phyloP scores from a whole-genome alignment of 2,113 vertebrate genomes.

The Haemorhous mexicanus region DNA sequence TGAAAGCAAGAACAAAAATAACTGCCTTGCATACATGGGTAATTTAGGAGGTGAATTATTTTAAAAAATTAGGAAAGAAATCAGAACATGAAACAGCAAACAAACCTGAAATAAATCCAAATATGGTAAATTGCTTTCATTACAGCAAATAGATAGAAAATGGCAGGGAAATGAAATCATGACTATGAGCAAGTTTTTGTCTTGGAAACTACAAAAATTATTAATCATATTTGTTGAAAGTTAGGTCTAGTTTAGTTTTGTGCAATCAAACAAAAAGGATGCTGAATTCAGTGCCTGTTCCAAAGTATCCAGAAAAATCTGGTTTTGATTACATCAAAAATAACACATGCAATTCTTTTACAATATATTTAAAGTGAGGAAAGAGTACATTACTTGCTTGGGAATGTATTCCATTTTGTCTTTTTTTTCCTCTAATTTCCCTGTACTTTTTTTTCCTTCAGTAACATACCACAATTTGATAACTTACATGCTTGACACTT shows the following conservation, averaged over 20 bases:
- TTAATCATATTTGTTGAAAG: background rate
- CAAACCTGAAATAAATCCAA: conserved; percentile 18
- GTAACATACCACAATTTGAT: background rate
- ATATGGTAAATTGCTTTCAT: conserved; percentile 20
- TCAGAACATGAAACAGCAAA: conserved; percentile 10
- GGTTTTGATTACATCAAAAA: background rate
- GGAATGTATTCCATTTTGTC: background rate
- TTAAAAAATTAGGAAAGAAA: background rate
- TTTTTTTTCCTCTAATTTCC: background rate
- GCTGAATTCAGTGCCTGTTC: background rate
- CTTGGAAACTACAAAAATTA: background rate
- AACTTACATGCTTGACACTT: background rate
- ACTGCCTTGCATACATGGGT: background rate
- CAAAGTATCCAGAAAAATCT: background rate
- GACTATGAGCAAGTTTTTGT: background rate
- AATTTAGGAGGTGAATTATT: conserved; percentile 28
- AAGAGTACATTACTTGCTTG: background rate
- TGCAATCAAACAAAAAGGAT: background rate
- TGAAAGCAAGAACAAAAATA: conserved; percentile 25
- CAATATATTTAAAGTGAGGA: background rate
- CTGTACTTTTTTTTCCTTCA: background rate
- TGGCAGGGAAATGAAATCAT: background rate
- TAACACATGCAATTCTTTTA: background rate
- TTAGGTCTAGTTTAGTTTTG: background rate
- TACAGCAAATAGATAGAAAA: background rate